A percentile compares a stretch with the other conserved stretches of the same genome.
Evolutionary conservation across 2,113 vertebrate species (phyloP).

Genomic region (Neogobius melanostomus): DNA sequence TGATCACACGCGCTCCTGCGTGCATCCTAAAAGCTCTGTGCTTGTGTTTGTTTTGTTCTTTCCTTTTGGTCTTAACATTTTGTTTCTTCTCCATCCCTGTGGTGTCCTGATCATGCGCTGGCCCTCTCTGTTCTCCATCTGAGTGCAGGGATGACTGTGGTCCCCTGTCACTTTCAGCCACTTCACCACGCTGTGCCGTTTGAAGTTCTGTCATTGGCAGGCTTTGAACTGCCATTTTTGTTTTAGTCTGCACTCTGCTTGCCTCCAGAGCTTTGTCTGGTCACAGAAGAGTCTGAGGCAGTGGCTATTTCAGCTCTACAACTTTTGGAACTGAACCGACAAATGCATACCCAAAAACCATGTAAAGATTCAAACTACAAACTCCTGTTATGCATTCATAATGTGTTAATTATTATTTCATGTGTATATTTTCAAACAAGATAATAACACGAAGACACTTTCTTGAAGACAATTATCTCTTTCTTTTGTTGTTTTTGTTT

Average conservation of each 20-base stretch:
- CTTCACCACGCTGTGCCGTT: conserved; percentile 39
- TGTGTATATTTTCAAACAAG: no score
- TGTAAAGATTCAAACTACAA: no score
- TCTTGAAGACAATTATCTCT: no score
- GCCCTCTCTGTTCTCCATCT: conserved; percentile 22
- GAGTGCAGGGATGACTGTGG: conserved; percentile 29
- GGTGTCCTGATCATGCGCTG: not conserved
- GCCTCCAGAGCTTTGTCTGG: conserved; percentile 46
- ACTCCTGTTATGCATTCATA: no score
- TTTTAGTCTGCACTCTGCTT: conserved; percentile 44
- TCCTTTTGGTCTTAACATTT: conserved; percentile 36
- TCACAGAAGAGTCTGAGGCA: conserved; percentile 55
- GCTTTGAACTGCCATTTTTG: conserved; percentile 72
- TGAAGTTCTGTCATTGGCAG: conserved; percentile 61
- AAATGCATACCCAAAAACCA: no score
- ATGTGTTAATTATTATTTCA: no score
- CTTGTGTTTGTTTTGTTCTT: conserved; percentile 20
- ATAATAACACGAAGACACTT: no score
- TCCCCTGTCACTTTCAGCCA: conserved; percentile 55
- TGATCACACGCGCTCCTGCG: conserved; percentile 15
- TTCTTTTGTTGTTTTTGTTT: no score
- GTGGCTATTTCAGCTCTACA: conserved; percentile 38
- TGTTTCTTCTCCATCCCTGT: conserved; percentile 31
- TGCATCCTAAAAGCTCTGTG: conserved; percentile 10
- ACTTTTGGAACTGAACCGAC: not conserved